Evolutionary conservation across 2,797 vertebrate species (phyloP).

Genomic region (Lepus townsendii): DNA sequence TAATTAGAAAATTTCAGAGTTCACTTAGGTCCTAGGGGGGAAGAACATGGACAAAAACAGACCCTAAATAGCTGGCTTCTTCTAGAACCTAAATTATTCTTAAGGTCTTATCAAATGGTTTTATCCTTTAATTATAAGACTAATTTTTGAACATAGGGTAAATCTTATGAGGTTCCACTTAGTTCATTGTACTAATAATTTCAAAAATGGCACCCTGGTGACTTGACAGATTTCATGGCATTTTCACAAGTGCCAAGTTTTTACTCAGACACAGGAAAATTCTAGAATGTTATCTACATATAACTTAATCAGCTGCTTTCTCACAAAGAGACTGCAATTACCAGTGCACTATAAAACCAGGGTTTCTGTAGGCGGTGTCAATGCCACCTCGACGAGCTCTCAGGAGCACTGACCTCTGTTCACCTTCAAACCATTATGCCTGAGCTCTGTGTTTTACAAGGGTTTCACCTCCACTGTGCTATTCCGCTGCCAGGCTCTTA

Average conservation of each 20-base stretch:
- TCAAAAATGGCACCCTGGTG: slow-evolving; percentile 65
- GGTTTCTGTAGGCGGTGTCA: slow-evolving; percentile 72
- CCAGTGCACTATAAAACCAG: slow-evolving; percentile 56
- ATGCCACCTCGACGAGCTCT: slow-evolving; percentile 67
- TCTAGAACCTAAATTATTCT: slow-evolving; percentile 67
- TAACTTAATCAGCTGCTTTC: slow-evolving; percentile 49
- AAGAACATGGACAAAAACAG: slow-evolving; percentile 60
- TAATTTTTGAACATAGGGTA: slow-evolving; percentile 62
- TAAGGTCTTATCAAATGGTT: slow-evolving; percentile 63
- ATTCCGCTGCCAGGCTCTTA: slow-evolving; percentile 75
- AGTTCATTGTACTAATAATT: slow-evolving; percentile 68
- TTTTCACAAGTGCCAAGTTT: slow-evolving; percentile 64
- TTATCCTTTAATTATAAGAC: slow-evolving; percentile 74
- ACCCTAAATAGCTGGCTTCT: slow-evolving; percentile 33
- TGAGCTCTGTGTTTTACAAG: slow-evolving; percentile 79
- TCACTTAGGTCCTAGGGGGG: slow-evolving; percentile 5
- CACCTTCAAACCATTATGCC: slow-evolving; percentile 73
- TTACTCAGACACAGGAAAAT: slow-evolving; percentile 53
- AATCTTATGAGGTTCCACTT: slow-evolving; percentile 55
- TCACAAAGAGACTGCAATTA: slow-evolving; percentile 30
- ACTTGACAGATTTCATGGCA: slow-evolving; percentile 63
- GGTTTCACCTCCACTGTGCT: slow-evolving; percentile 71
- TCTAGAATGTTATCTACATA: slow-evolving; percentile 59
- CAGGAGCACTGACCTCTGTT: slow-evolving; percentile 71
- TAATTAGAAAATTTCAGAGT: slow-evolving; percentile 76